Conservation (phyloP, 2,797 vertebrate genomes). For the Coregonus sp. region DNA sequence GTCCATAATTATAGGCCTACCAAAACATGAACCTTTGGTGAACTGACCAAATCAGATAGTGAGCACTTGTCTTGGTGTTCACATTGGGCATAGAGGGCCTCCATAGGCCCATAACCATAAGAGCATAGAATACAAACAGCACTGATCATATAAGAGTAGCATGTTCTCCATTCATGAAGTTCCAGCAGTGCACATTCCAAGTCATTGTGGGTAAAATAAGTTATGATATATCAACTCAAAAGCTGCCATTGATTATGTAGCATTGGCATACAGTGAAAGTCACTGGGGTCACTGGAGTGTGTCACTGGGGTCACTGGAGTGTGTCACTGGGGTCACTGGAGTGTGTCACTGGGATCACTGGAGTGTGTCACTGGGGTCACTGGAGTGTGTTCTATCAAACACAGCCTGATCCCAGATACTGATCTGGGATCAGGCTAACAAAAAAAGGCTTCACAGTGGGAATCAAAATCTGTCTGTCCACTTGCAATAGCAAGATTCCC, state of each 20-base stretch:
- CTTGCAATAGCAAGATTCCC: too few relatives aligned
- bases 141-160: too few relatives aligned
- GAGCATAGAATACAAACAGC: background rate
- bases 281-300: background rate
- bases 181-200: conserved; percentile 36
- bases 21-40: background rate
- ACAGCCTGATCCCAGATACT: too few relatives aligned
- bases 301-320: too few relatives aligned
- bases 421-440: too few relatives aligned
- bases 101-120: background rate
- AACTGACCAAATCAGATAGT: background rate
- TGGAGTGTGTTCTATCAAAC: too few relatives aligned
- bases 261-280: background rate
- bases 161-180: too few relatives aligned
- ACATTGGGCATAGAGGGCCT: background rate
- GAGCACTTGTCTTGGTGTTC: background rate
- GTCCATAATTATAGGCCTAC: background rate
- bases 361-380: too few relatives aligned
- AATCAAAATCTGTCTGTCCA: too few relatives aligned
- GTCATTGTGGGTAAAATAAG: conserved; percentile 28
- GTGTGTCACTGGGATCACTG: too few relatives aligned
- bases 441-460: too few relatives aligned
- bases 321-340: too few relatives aligned
- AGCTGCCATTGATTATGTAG: background rate
- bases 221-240: background rate